Evolutionary conservation across 2,888 invertebrate genomes (phyloP).

Genomic region (Drosophila longiperda): DNA sequence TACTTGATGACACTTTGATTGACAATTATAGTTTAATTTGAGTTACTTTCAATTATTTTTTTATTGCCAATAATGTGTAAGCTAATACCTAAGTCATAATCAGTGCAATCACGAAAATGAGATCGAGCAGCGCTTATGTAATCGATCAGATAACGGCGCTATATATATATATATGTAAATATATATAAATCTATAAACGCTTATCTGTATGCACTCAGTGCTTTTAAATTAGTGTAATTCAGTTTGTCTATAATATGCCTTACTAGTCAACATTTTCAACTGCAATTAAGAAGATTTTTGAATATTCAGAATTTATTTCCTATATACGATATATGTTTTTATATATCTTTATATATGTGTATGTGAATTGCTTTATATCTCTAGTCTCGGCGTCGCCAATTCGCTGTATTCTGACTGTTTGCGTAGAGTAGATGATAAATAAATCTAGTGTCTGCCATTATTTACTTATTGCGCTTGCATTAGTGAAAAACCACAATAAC

Average conservation of each 20-base stretch:
- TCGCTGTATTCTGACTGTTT: slow-evolving; percentile 17
- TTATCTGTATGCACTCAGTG: slow-evolving; percentile 16
- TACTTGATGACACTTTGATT: neutral
- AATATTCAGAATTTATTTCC: slow-evolving; percentile 13
- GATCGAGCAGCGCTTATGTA: slow-evolving; percentile 12
- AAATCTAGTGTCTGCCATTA: slow-evolving; percentile 65
- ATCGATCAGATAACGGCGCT: slow-evolving; percentile 18
- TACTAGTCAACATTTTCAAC: slow-evolving; percentile 1
- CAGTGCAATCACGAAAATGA: neutral
- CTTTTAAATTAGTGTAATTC: neutral
- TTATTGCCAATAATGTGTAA: neutral
- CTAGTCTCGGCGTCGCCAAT: slow-evolving; percentile 27
- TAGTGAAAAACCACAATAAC: slow-evolving; percentile 34
- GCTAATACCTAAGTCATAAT: neutral
- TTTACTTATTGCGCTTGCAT: slow-evolving; percentile 64
- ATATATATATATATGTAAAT: slow-evolving; percentile 13
- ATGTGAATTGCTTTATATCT: slow-evolving; percentile 4
- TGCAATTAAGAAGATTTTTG: slow-evolving; percentile 15
- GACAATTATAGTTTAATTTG: neutral
- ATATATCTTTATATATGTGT: neutral
- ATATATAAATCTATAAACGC: neutral
- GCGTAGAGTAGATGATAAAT: slow-evolving; percentile 30
- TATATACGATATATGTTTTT: slow-evolving; percentile 9
- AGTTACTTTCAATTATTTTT: slow-evolving; percentile 2
- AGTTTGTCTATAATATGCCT: neutral